A percentile compares a stretch with the other conserved stretches of the same genome.
Evolutionary conservation across 1,140 invertebrate genomes (phyloP).

Genomic region (Dendrolimus punctatus): DNA sequence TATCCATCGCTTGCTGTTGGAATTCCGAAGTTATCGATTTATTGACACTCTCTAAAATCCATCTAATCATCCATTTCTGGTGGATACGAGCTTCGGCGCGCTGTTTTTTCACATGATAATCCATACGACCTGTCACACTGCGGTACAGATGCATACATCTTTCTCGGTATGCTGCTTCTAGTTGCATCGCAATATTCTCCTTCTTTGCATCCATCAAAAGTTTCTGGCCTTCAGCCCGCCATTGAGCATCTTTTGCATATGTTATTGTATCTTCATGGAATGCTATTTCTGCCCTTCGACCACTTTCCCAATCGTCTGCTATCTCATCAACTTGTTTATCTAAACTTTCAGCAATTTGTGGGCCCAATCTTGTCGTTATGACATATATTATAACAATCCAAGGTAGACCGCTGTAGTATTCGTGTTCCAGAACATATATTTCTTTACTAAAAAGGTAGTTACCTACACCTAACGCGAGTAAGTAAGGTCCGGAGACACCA

Average conservation of each 20-base stretch:
- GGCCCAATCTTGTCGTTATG: constrained; percentile 81
- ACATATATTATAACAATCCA: constrained; percentile 78
- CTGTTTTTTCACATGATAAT: constrained; percentile 45
- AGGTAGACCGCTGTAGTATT: constrained; percentile 86
- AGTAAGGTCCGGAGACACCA: constrained; percentile 90
- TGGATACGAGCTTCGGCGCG: constrained; percentile 33
- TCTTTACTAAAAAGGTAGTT: constrained; percentile 94
- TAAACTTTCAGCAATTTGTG: constrained; percentile 70
- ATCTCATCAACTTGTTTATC: constrained; percentile 82
- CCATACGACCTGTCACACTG: constrained; percentile 35
- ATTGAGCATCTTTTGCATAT: constrained; percentile 80
- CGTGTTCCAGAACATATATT: constrained; percentile 91
- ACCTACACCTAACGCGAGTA: constrained; percentile 81
- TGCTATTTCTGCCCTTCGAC: constrained; percentile 26
- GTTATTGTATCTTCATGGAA: constrained; percentile 73
- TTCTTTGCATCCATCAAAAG: constrained; percentile 88
- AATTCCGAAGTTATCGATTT: constrained; percentile 52
- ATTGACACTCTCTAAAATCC: constrained; percentile 47
- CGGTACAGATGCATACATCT: constrained; percentile 38
- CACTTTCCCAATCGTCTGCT: constrained; percentile 21
- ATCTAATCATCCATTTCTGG: constrained; percentile 58
- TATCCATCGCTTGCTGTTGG: constrained; percentile 32
- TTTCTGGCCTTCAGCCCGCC: constrained; percentile 82
- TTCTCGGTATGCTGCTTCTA: constrained; percentile 91
- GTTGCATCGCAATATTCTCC: constrained; percentile 91